Conservation (phyloP, 2,797 vertebrate genomes). For the Novumbra hubbsi region DNA sequence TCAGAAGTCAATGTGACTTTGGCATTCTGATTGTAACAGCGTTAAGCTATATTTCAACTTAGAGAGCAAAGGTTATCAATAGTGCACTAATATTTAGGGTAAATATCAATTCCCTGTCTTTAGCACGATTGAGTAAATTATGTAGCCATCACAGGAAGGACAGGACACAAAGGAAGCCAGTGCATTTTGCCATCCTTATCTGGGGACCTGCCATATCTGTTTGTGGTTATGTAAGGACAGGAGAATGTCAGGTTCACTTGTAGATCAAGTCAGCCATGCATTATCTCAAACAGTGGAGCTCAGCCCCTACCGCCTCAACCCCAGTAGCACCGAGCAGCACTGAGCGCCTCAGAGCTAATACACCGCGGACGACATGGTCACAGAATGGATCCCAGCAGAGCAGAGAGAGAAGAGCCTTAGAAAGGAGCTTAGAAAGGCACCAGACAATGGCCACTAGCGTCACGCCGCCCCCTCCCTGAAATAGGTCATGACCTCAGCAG, state of each 20-base stretch:
- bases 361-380: constrained; percentile 38
- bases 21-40: background rate
- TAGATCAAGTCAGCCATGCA: constrained; percentile 80
- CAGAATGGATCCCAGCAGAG: constrained; percentile 42
- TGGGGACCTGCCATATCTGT: constrained; percentile 68
- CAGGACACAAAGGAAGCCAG: constrained; percentile 67
- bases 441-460: constrained; percentile 19
- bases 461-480: constrained; percentile 11
- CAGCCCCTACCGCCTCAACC: constrained; percentile 27
- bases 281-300: constrained; percentile 74
- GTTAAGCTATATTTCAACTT: background rate
- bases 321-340: constrained; percentile 55
- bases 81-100: constrained; percentile 17
- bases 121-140: constrained; percentile 56
- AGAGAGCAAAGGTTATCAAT: background rate
- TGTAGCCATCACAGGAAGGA: constrained; percentile 57
- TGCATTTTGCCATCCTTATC: constrained; percentile 72
- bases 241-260: constrained; percentile 79
- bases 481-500: constrained; percentile 23
- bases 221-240: constrained; percentile 73
- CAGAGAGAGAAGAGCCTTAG: constrained; percentile 38
- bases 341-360: constrained; percentile 53
- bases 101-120: constrained; percentile 38
- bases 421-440: constrained; percentile 29
- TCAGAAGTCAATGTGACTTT: constrained; percentile 29